phyloP scores from a whole-genome alignment of 1,140 invertebrate species.

The Phortica variegata region DNA sequence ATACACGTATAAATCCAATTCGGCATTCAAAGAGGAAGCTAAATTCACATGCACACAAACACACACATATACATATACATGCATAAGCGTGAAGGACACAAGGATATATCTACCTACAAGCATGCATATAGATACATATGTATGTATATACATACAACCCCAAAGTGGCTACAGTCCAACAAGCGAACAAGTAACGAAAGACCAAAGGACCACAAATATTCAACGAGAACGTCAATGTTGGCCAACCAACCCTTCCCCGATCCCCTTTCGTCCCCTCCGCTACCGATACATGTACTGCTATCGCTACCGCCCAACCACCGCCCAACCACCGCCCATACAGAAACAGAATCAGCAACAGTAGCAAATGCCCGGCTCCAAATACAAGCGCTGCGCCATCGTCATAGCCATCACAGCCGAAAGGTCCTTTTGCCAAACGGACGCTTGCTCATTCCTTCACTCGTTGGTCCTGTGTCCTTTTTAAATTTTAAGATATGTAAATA shows the following conservation, averaged over 20 bases:
- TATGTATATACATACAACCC: slow-evolving; percentile 8
- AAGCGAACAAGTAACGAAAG: slow-evolving; percentile 9
- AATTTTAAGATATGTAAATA: slow-evolving; percentile 56
- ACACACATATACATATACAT: slow-evolving; percentile 3
- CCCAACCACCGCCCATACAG: no score
- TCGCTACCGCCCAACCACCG: no score
- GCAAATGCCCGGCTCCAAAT: neutral
- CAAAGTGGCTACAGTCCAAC: slow-evolving; percentile 31
- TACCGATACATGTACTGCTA: no score
- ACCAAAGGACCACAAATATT: no score
- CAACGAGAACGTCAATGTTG: no score
- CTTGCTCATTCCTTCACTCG: slow-evolving; percentile 18
- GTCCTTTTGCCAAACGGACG: slow-evolving; percentile 28
- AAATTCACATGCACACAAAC: slow-evolving; percentile 18
- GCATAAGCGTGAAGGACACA: no score
- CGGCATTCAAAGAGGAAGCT: slow-evolving; percentile 36
- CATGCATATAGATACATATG: neutral
- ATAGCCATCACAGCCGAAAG: slow-evolving; percentile 43
- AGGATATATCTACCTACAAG: slow-evolving; percentile 3
- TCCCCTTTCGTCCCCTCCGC: no score
- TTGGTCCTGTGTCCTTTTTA: slow-evolving; percentile 28
- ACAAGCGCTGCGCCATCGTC: neutral
- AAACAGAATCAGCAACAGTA: no score
- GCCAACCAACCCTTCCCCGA: no score
- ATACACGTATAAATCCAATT: slow-evolving; percentile 55